Base-by-base conservation (phyloP, 2,888 invertebrate genomes). In the Bimastos eiseni region DNA sequence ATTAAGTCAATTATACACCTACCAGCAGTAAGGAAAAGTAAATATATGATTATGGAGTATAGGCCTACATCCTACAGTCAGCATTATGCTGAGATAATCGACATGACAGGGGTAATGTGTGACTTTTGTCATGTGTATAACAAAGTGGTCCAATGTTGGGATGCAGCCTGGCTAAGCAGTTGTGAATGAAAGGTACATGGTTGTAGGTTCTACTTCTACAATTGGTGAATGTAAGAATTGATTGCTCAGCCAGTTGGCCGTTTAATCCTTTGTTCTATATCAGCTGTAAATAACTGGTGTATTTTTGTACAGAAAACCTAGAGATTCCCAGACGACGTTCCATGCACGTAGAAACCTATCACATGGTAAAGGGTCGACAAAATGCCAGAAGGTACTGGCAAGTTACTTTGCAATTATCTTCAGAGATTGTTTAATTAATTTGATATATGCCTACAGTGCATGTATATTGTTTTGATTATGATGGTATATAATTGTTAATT, bases 351-450 rank as follows among this genome's bases (percentile, higher is more conserved):
- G 34, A 86, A 86, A 86, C 36, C 8, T 86, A 17, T 24, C 86
- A 86, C 37, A 34, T 24, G 86, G 34, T 24, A 86, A 86, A 86
- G 36, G n/a, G 37, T 6, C 24, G 37, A 86, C 34, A 86, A 86
- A 86, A 34, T 86, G 86, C 36, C 86, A 3, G 86, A 19, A 34
- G 86, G 36, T 86, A 33, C n/a, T 86, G 37, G 86, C 36, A 86
- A 86, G 36, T 86, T 86, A 86, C 13, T 70, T 70, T 70, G n/a
- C n/a, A n/a, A 70, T n/a, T 70, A 70, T 70, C 70, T n/a, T 70
- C 70, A 2, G n/a, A 70, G 30, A 30, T 70, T 17, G n/a, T 41
- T 49, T 49, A 21, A 49, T 21, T 49, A 13, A 49, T 1, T 49
- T 49, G 21, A 17, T 49, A 1, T 24, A 49, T 49, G 21, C 19